Evolutionary conservation across 2,113 vertebrate genomes (phyloP), one percentile per base, ranked within the genome.

Genomic region (Alexandromys fortis): DNA sequence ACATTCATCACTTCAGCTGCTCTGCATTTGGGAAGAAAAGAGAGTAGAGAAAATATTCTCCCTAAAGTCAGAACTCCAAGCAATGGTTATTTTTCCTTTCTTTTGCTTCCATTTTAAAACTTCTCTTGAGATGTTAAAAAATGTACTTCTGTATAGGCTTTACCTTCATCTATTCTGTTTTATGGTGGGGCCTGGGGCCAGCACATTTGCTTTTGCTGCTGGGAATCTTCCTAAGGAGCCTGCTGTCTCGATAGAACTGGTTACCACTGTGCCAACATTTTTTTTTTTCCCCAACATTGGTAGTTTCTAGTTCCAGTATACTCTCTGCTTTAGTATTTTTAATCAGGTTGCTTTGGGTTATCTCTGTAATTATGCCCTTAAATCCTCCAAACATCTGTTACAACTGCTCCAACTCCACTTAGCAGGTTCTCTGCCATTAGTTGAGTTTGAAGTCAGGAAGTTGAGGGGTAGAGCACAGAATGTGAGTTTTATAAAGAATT

Each of bases 401-500:
- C 14, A 85, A 26, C 52, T 91, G 26, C 61, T 72, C 26, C 33
- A n/a, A 4, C 78, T 92, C 42, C 13, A 12, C 0, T 76, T 67
- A 76, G 30, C 33, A 49, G 55, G 61, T 93, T 89, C 28, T 7
- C 30, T 89, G 42, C 9, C 9, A n/a, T 35, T 35, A 68, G 33
- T 52, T 33, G 72, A 88, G 3, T 61, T 94, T 90, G 35, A 72
- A n/a, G 8, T 90, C 33, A 86, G 24, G 55, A 75, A 88, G 91
- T 77, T 47, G 38, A 16, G 22, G 11, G 14, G 5, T 68, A 30
- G 14, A 13, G 61, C 47, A 33, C 14, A 73, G 73, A 86, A 55
- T 89, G 67, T 95, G 45, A 91, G 81, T 82, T 92, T 78, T 61
- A 67, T 47, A 90, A 90, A 85, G n/a, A n/a, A 63, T 77, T 92